Percentiles rank a stretch among this genome's conserved stretches.
phyloP scores from a whole-genome alignment of 2,113 vertebrate genomes.

The Pedetes capensis region DNA sequence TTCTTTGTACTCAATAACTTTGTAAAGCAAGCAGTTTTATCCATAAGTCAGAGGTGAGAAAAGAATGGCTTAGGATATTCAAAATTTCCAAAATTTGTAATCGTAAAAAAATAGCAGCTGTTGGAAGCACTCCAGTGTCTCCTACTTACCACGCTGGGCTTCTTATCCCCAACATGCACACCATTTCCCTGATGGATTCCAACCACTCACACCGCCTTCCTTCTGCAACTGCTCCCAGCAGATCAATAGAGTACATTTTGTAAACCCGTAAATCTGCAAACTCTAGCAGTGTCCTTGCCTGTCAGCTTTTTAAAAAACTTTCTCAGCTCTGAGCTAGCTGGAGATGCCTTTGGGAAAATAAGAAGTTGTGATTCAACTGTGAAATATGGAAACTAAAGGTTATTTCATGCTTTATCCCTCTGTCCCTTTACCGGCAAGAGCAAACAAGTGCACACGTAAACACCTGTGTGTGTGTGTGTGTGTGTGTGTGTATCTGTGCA shows the following conservation, averaged over 20 bases:
- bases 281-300: neutral
- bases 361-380: neutral
- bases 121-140: neutral
- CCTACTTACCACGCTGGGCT: neutral
- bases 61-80: neutral
- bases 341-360: neutral
- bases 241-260: neutral
- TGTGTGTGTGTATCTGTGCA: too few relatives aligned
- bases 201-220: neutral
- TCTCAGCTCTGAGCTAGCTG: neutral
- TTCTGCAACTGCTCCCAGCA: neutral
- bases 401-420: neutral
- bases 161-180: neutral
- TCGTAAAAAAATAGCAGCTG: neutral
- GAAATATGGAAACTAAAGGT: neutral
- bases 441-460: neutral
- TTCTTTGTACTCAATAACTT: neutral
- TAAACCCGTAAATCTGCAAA: constrained; percentile 2
- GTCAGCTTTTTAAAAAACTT: neutral
- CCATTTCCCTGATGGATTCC: neutral
- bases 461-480: rapidly evolving
- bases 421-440: neutral
- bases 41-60: neutral
- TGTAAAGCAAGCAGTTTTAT: neutral
- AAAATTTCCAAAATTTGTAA: neutral